Conservation (phyloP, 2,113 vertebrate genomes). For the Gopherus flavomarginatus region DNA sequence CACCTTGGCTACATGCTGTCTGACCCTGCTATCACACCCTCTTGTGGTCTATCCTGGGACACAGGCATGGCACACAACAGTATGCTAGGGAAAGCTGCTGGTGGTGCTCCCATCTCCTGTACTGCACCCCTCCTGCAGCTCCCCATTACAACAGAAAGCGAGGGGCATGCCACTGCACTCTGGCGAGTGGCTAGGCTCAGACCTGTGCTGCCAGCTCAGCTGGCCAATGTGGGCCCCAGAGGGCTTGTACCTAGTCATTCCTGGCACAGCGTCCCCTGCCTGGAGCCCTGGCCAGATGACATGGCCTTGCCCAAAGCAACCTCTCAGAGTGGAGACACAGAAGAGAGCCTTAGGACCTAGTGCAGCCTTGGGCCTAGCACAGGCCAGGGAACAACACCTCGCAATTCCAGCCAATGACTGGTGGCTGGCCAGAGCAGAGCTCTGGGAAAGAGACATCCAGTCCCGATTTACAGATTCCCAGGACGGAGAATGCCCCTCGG, state of each 20-base stretch:
- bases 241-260: not conserved
- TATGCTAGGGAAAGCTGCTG: not conserved
- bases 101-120: not conserved
- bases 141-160: not conserved
- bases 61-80: not conserved
- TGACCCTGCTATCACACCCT: not conserved
- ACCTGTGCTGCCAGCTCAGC: not conserved
- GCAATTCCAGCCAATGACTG: not conserved
- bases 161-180: not conserved
- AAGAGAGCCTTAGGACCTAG: not conserved
- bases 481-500: not conserved
- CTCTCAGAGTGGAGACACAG: not conserved
- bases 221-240: not conserved
- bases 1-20: no score
- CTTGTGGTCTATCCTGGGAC: not conserved
- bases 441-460: not conserved
- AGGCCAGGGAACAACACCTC: not conserved
- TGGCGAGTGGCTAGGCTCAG: accelerated
- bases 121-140: not conserved
- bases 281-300: no score
- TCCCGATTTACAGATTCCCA: not conserved
- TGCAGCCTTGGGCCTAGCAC: not conserved
- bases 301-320: not conserved
- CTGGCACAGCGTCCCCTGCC: not conserved
- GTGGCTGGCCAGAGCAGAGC: not conserved